Percentiles rank a stretch among this genome's conserved stretches.
These are phyloP conservation scores for Gopherus flavomarginatus DNA, from an alignment of 2,113 vertebrate genomes.

Conservation along the genomic window DNA sequence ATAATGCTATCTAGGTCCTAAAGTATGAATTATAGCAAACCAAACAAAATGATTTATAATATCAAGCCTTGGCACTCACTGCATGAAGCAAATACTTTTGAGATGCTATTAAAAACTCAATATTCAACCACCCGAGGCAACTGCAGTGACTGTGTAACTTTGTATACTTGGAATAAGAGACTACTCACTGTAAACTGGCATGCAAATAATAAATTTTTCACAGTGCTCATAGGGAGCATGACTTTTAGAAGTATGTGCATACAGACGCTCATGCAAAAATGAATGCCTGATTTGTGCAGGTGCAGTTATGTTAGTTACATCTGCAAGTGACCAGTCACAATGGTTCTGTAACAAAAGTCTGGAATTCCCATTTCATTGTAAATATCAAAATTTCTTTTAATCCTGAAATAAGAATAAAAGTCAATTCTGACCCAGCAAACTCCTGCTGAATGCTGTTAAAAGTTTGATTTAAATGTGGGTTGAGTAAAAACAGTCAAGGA, in stretches of 20 bases:
- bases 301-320: neutral
- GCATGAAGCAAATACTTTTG: neutral
- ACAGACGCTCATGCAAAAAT: neutral
- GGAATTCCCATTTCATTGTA: neutral
- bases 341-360: neutral
- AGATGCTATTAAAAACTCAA: neutral
- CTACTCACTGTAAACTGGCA: neutral
- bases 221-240: neutral
- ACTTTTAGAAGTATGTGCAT: neutral
- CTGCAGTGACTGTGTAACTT: neutral
- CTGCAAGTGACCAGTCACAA: neutral
- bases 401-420: neutral
- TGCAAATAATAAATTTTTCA: neutral
- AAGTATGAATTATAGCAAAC: neutral
- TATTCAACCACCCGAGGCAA: neutral
- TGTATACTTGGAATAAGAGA: neutral
- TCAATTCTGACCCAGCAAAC: neutral
- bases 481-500: neutral
- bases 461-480: neutral
- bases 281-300: neutral
- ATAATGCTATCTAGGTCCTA: neutral
- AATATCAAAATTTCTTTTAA: neutral
- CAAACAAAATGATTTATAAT: neutral
- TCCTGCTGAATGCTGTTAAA: neutral
- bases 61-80: neutral